Percentiles rank a stretch among this genome's conserved stretches.
phyloP scores from a whole-genome alignment of 2,113 vertebrate genomes.

The Cyanistes caeruleus region DNA sequence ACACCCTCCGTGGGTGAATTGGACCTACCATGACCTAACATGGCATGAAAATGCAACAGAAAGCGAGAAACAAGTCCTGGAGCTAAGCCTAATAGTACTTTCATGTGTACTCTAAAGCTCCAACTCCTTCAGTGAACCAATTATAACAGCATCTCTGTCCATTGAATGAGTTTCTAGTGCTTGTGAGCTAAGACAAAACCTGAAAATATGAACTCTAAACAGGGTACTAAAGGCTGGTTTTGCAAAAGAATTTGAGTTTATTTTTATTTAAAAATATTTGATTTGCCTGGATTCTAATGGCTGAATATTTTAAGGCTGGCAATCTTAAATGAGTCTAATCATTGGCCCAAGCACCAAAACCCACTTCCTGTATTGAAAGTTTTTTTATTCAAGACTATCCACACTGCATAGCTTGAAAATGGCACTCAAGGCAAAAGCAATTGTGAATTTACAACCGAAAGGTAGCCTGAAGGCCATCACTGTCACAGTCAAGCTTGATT shows the following conservation, averaged over 20 bases:
- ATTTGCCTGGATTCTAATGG: not conserved
- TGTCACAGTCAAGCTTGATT: not conserved
- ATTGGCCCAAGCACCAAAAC: not conserved
- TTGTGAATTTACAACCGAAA: not conserved
- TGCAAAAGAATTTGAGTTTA: not conserved
- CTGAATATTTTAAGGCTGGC: not conserved
- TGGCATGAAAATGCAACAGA: rapidly evolving
- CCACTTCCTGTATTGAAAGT: not conserved
- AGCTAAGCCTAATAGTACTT: not conserved
- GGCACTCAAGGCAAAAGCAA: not conserved
- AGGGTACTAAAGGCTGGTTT: not conserved
- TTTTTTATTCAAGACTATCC: not conserved
- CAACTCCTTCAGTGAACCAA: not conserved
- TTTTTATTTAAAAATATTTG: not conserved
- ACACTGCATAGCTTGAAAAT: not conserved
- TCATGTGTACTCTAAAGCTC: not conserved
- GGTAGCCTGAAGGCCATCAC: not conserved
- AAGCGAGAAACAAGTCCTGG: not conserved
- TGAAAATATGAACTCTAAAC: not conserved
- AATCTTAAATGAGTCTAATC: not conserved
- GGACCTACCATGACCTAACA: not conserved
- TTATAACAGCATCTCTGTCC: not conserved
- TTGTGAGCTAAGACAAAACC: not conserved
- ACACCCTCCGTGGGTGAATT: rapidly evolving
- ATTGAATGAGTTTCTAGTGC: not conserved